Conservation (phyloP, 2,113 vertebrate genomes). For the Solenodon paradoxus region DNA sequence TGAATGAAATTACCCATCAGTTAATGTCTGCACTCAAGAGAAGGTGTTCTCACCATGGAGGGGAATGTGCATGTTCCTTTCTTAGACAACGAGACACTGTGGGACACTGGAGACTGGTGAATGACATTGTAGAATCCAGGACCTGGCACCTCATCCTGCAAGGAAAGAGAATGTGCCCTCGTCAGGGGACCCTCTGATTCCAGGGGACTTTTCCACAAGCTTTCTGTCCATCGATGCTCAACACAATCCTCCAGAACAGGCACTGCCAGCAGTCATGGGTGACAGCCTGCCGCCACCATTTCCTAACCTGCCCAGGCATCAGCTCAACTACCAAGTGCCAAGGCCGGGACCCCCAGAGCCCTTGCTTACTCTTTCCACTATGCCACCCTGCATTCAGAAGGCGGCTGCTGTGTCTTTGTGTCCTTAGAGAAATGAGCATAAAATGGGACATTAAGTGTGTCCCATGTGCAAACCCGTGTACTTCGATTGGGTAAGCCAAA, state of each 20-base stretch:
- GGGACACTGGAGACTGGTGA: slow-evolving; percentile 72
- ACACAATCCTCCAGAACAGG: not conserved
- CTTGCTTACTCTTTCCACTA: not conserved
- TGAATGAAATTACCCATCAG: not conserved
- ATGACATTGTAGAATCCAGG: slow-evolving; percentile 81
- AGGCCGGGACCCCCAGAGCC: not conserved
- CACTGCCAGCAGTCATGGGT: not conserved
- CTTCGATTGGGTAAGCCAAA: not conserved
- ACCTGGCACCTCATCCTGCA: slow-evolving; percentile 84
- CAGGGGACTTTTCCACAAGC: not conserved
- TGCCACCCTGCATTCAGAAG: not conserved
- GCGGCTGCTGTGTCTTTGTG: not conserved
- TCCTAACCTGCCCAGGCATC: not conserved
- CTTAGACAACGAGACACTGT: slow-evolving; percentile 84
- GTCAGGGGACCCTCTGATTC: not conserved
- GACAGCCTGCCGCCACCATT: not conserved
- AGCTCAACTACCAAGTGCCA: not conserved
- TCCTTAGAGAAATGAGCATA: not conserved
- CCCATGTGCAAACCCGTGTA: not conserved
- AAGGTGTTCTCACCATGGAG: slow-evolving; percentile 79
- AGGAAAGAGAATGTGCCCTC: not conserved
- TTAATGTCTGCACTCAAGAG: not conserved
- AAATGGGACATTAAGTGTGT: not conserved
- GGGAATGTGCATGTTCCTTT: slow-evolving; percentile 86
- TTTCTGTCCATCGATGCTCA: not conserved